These are phyloP conservation scores for Gopherus evgoodei DNA, from an alignment of 2,113 vertebrate species.

Conservation along the genomic window DNA sequence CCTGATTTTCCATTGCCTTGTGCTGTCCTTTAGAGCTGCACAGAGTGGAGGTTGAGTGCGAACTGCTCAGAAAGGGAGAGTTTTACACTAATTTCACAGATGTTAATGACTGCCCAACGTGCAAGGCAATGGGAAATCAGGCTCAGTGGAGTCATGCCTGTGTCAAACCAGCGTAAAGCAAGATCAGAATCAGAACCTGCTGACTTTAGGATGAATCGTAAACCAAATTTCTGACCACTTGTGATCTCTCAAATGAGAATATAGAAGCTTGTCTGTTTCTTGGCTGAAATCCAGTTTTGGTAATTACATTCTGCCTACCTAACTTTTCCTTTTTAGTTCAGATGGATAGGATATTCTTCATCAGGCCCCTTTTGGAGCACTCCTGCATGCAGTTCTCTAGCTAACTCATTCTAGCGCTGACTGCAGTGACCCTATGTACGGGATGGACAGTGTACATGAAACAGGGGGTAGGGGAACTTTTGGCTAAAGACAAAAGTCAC, in stretches of 20 bases:
- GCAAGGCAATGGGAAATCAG: fast-evolving
- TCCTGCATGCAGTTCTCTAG: background rate
- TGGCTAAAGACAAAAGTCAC: background rate
- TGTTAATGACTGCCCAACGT: background rate
- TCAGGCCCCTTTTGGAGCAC: background rate
- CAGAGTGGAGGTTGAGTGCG: background rate
- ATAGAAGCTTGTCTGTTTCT: background rate
- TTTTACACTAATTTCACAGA: background rate
- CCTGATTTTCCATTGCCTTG: background rate
- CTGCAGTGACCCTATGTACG: background rate
- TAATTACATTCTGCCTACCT: background rate
- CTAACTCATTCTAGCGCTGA: background rate
- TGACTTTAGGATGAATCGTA: background rate
- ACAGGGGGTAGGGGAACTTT: background rate
- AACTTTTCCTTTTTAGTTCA: background rate
- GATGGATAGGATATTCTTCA: background rate
- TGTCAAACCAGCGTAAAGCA: background rate
- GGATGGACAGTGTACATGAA: background rate
- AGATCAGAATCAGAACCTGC: background rate
- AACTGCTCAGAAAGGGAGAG: background rate
- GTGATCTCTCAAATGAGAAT: background rate
- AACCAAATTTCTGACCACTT: background rate
- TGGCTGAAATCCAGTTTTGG: background rate
- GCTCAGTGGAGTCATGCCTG: background rate
- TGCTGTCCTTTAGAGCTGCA: background rate